phyloP scores from a whole-genome alignment of 2,888 invertebrate genomes.

The Andrena flavipes region DNA sequence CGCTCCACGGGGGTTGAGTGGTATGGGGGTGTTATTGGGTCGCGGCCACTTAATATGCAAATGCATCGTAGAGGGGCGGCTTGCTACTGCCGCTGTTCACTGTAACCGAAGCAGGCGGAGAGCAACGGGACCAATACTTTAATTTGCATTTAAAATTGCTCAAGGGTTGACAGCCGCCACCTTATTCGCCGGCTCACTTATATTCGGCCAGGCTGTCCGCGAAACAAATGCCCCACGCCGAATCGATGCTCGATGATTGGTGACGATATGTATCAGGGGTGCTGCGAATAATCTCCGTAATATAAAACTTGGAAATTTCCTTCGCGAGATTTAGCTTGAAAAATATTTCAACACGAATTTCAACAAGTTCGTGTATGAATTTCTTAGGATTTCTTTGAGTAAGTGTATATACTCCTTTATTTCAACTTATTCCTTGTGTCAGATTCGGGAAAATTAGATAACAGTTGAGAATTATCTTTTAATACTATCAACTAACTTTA shows the following conservation, averaged over 20 bases:
- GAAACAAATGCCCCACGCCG: constrained; percentile 50
- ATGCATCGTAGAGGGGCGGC: constrained; percentile 77
- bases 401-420: too few species aligned
- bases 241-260: constrained; percentile 43
- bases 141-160: constrained; percentile 84
- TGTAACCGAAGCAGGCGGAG: constrained; percentile 72
- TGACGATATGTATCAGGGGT: constrained; percentile 11
- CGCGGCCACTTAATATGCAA: constrained; percentile 84
- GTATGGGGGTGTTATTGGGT: constrained; percentile 82
- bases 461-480: too few species aligned
- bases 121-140: constrained; percentile 82
- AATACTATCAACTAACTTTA: too few species aligned
- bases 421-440: too few species aligned
- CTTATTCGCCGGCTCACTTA: constrained; percentile 55
- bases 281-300: background rate
- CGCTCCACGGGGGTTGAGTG: constrained; percentile 57
- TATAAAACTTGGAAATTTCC: background rate
- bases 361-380: too few species aligned
- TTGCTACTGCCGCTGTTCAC: constrained; percentile 56
- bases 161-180: constrained; percentile 80
- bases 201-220: constrained; percentile 33
- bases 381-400: too few species aligned
- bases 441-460: too few species aligned
- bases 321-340: background rate
- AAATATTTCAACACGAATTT: background rate